These are phyloP conservation scores for Ascaphus truei DNA, from an alignment of 2,113 vertebrate species.

Conservation along the genomic window DNA sequence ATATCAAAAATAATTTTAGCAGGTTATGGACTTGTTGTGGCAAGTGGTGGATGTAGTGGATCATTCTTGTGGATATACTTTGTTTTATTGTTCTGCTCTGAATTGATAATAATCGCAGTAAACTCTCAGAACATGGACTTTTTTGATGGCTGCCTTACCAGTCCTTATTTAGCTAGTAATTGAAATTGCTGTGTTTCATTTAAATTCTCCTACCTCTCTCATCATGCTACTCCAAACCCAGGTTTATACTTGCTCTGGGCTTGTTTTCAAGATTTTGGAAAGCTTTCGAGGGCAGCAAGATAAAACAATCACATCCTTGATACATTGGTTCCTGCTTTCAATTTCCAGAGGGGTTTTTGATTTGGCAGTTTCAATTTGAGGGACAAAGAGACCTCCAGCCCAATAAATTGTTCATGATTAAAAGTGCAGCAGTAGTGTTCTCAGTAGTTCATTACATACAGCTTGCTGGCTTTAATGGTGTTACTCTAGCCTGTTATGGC, in stretches of 20 bases:
- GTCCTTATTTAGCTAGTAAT: constrained; percentile 1
- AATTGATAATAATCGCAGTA: background rate
- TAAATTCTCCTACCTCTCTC: constrained; percentile 13
- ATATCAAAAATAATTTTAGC: too few species aligned
- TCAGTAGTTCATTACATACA: constrained; percentile 39
- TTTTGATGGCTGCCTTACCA: background rate
- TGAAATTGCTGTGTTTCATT: constrained; percentile 22
- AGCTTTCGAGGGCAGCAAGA: constrained; percentile 17
- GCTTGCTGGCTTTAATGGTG: constrained; percentile 45
- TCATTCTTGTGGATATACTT: too few species aligned
- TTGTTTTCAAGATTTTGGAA: constrained; percentile 29
- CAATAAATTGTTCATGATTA: constrained; percentile 43
- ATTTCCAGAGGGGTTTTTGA: constrained; percentile 42
- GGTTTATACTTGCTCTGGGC: constrained; percentile 29
- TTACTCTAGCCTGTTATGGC: constrained; percentile 39
- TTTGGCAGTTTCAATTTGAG: constrained; percentile 29
- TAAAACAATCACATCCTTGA: constrained; percentile 24
- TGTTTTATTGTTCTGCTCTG: too few species aligned
- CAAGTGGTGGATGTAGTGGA: too few species aligned
- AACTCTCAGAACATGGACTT: background rate
- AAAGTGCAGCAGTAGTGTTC: constrained; percentile 39
- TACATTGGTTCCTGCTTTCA: constrained; percentile 10
- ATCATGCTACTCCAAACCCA: constrained; percentile 17
- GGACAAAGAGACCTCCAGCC: constrained; percentile 32
- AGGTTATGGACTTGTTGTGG: too few species aligned